Evolutionary conservation across 1,140 invertebrate genomes (phyloP).

Genomic region (Drosophila guanche): DNA sequence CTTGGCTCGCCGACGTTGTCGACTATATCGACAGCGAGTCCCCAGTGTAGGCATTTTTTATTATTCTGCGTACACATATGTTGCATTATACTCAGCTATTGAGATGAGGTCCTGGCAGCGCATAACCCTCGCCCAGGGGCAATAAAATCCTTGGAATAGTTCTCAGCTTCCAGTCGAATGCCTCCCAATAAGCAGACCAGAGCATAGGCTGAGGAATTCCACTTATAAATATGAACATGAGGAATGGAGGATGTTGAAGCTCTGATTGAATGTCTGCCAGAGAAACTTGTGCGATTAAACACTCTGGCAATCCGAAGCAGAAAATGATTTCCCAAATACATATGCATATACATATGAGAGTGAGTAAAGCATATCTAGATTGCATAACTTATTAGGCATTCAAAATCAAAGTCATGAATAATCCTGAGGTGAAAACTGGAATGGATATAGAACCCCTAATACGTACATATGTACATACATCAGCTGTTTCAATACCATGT

Average conservation of each 20-base stretch:
- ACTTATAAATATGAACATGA: slow-evolving; percentile 40
- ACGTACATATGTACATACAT: no score
- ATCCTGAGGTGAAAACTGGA: no score
- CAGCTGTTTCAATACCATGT: no score
- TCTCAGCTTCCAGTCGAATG: slow-evolving; percentile 66
- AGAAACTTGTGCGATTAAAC: slow-evolving; percentile 6
- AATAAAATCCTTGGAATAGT: slow-evolving; percentile 73
- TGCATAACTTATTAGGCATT: no score
- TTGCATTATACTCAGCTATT: slow-evolving; percentile 50
- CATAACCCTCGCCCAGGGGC: slow-evolving; percentile 43
- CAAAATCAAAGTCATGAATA: no score
- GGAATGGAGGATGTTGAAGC: slow-evolving; percentile 8
- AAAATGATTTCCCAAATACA: no score
- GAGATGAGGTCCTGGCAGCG: slow-evolving; percentile 49
- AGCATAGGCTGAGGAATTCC: slow-evolving; percentile 32
- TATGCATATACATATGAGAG: no score
- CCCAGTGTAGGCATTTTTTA: slow-evolving; percentile 48
- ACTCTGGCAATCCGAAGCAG: no score
- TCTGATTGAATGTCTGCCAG: slow-evolving; percentile 15
- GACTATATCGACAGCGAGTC: no score
- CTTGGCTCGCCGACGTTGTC: slow-evolving; percentile 26
- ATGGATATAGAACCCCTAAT: no score
- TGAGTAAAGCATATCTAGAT: no score
- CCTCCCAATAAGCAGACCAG: slow-evolving; percentile 22
- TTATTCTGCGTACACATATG: slow-evolving; percentile 25